These are phyloP conservation scores for Cyclura pinguis DNA, from an alignment of 2,797 vertebrate species.

Conservation along the genomic window DNA sequence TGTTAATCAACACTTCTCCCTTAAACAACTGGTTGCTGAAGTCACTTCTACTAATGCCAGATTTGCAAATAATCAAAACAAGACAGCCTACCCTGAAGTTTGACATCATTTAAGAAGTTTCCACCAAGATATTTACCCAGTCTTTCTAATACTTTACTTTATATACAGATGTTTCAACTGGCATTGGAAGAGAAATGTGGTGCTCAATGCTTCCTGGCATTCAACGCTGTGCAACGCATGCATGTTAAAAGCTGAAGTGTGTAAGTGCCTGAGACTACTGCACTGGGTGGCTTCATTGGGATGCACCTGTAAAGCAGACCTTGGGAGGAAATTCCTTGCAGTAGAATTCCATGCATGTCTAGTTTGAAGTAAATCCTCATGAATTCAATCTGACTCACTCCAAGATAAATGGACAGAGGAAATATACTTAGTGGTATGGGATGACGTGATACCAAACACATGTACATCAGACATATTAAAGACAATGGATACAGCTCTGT, in stretches of 20 bases:
- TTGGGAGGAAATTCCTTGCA: neutral
- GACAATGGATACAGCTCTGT: neutral
- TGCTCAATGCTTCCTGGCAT: neutral
- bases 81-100: neutral
- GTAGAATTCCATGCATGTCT: neutral
- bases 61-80: neutral
- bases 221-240: neutral
- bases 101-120: neutral
- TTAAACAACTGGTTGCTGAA: neutral
- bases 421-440: neutral
- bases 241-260: neutral
- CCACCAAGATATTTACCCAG: neutral
- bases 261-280: neutral
- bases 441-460: neutral
- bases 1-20: neutral
- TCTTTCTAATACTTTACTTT: neutral
- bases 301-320: neutral
- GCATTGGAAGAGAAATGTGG: neutral
- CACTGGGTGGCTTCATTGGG: neutral
- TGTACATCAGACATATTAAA: neutral
- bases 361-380: neutral
- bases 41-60: neutral
- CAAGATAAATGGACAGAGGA: neutral
- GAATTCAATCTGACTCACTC: neutral
- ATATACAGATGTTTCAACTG: neutral